phyloP scores from a whole-genome alignment of 2,113 vertebrate species.

The Triplophysa siluroides region DNA sequence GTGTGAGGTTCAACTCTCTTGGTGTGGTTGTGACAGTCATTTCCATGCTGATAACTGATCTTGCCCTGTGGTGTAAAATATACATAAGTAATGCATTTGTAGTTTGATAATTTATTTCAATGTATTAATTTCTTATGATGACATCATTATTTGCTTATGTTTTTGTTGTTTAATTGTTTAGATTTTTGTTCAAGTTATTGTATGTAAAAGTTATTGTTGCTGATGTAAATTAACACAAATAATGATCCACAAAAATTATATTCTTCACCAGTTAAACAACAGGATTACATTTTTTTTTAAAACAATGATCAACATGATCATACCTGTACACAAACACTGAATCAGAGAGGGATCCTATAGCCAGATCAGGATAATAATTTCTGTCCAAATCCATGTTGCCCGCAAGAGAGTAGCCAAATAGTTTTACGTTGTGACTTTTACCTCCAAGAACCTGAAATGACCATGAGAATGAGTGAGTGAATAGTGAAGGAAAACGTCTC shows the following conservation, averaged over 20 bases:
- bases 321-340: slow-evolving; percentile 83
- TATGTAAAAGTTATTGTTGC: too few species aligned
- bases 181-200: too few species aligned
- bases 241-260: too few species aligned
- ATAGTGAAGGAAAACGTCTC: background rate
- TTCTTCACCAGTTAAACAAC: too few species aligned
- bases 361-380: slow-evolving; percentile 92
- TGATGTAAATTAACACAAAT: too few species aligned
- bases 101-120: background rate
- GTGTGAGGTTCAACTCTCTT: slow-evolving; percentile 64
- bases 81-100: background rate
- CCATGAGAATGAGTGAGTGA: background rate
- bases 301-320: background rate
- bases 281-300: too few species aligned
- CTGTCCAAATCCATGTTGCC: slow-evolving; percentile 94
- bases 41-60: slow-evolving; percentile 85
- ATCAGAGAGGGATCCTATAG: slow-evolving; percentile 92
- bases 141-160: too few species aligned
- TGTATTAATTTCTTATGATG: background rate
- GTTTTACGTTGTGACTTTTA: slow-evolving; percentile 56
- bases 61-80: slow-evolving; percentile 71
- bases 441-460: slow-evolving; percentile 78
- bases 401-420: slow-evolving; percentile 93
- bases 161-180: too few species aligned
- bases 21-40: slow-evolving; percentile 82